phyloP scores from a whole-genome alignment of 2,797 vertebrate species.

The Serranus cabrilla region DNA sequence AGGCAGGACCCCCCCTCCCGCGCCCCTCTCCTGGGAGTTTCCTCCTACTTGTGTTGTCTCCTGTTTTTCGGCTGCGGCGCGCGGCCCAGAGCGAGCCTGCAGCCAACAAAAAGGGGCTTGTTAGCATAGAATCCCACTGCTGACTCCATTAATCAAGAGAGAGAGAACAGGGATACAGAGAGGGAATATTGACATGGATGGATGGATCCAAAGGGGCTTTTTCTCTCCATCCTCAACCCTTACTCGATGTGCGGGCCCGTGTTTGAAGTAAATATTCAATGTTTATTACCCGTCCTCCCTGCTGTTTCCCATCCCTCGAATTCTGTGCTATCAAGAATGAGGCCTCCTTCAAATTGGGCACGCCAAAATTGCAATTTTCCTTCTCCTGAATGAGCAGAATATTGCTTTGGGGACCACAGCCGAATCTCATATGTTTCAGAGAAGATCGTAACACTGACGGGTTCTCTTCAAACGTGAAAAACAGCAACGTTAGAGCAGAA shows the following conservation, averaged over 20 bases:
- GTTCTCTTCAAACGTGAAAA: constrained; percentile 20
- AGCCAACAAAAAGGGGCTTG: constrained; percentile 85
- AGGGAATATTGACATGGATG: constrained; percentile 80
- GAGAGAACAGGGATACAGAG: constrained; percentile 74
- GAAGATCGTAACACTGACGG: constrained; percentile 29
- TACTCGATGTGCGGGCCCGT: constrained; percentile 67
- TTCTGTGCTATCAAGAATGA: constrained; percentile 51
- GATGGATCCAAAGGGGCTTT: constrained; percentile 80
- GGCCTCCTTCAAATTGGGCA: constrained; percentile 60
- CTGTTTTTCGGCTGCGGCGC: constrained; percentile 67
- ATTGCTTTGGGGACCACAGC: constrained; percentile 59
- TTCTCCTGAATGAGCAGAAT: constrained; percentile 56
- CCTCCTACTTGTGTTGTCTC: constrained; percentile 75
- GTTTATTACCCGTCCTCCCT: constrained; percentile 68
- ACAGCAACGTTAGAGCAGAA: constrained; percentile 30
- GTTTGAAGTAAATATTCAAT: constrained; percentile 72
- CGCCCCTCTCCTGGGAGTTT: constrained; percentile 76
- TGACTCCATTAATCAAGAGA: constrained; percentile 87
- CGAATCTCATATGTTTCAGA: constrained; percentile 21
- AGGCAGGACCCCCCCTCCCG: constrained; percentile 71
- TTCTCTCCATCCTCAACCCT: constrained; percentile 59
- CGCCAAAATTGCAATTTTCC: constrained; percentile 68
- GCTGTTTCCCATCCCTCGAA: constrained; percentile 34
- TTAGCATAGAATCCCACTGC: constrained; percentile 84
- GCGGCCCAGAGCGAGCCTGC: constrained; percentile 60